A percentile compares a stretch with the other conserved stretches of the same genome.
phyloP scores from a whole-genome alignment of 2,888 invertebrate genomes.

The Pollenia griseotomentosa region DNA sequence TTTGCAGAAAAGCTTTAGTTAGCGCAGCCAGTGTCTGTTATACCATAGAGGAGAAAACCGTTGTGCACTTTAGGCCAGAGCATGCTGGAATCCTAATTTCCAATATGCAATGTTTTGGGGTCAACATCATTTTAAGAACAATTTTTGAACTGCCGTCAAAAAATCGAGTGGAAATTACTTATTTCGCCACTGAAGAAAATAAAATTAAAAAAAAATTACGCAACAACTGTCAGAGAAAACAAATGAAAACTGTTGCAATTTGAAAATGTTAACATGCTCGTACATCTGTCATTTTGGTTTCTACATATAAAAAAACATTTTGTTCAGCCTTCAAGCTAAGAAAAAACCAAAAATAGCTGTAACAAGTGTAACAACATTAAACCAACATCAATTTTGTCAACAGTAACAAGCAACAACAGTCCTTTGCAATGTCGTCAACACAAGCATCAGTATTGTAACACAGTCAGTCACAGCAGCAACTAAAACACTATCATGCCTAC shows the following conservation, averaged over 20 bases:
- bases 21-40: too few relatives aligned
- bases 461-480: not conserved
- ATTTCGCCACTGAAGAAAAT: not conserved
- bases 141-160: too few relatives aligned
- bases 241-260: slow-evolving; percentile 33
- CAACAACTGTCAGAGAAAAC: slow-evolving; percentile 14
- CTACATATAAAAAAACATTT: slow-evolving; percentile 26
- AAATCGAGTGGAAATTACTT: not conserved
- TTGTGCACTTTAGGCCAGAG: too few relatives aligned
- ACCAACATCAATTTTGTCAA: slow-evolving; percentile 47
- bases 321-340: slow-evolving; percentile 24
- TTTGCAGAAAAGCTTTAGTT: too few relatives aligned
- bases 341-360: slow-evolving; percentile 21
- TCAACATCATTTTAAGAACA: too few relatives aligned
- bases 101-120: too few relatives aligned
- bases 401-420: slow-evolving; percentile 19
- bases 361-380: slow-evolving; percentile 58
- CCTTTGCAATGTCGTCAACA: slow-evolving; percentile 4
- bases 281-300: slow-evolving; percentile 55
- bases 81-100: too few relatives aligned
- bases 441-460: slow-evolving; percentile 1
- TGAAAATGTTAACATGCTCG: slow-evolving; percentile 38
- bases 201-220: not conserved
- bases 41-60: too few relatives aligned
- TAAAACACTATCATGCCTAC: not conserved